Evolutionary conservation across 2,797 vertebrate genomes (phyloP).

Genomic region (Morus bassanus): DNA sequence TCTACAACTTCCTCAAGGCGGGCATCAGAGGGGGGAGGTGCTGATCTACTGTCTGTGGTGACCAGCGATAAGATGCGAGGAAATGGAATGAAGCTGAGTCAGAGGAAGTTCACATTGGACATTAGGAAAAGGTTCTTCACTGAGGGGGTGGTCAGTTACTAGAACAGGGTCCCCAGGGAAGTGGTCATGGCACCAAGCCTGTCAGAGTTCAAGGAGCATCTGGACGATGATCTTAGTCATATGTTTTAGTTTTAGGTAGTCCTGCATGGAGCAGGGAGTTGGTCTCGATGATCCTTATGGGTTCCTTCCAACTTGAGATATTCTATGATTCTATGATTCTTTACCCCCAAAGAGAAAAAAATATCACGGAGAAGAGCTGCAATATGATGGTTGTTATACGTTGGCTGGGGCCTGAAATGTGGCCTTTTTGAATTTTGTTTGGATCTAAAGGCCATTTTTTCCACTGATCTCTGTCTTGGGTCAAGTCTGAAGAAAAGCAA

Average conservation of each 20-base stretch:
- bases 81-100: not conserved
- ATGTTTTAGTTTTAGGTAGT: not conserved
- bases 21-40: accelerated
- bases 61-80: accelerated
- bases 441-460: not conserved
- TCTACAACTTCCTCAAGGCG: not conserved
- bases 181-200: accelerated
- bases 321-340: not conserved
- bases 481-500: not conserved
- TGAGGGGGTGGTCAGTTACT: accelerated
- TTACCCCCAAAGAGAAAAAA: not conserved
- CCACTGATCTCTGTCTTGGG: not conserved
- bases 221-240: not conserved
- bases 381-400: not conserved
- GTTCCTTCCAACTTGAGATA: not conserved
- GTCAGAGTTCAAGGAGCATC: not conserved
- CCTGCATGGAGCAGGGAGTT: not conserved
- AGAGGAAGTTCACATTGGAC: not conserved
- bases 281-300: not conserved
- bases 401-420: not conserved
- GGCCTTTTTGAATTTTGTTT: not conserved
- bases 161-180: not conserved
- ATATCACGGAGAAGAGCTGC: not conserved
- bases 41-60: not conserved
- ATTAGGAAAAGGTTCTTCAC: not conserved